Percentiles rank a stretch among this genome's conserved stretches.
Conservation (phyloP, 2,888 invertebrate genomes). For the Amaurobius ferox region DNA sequence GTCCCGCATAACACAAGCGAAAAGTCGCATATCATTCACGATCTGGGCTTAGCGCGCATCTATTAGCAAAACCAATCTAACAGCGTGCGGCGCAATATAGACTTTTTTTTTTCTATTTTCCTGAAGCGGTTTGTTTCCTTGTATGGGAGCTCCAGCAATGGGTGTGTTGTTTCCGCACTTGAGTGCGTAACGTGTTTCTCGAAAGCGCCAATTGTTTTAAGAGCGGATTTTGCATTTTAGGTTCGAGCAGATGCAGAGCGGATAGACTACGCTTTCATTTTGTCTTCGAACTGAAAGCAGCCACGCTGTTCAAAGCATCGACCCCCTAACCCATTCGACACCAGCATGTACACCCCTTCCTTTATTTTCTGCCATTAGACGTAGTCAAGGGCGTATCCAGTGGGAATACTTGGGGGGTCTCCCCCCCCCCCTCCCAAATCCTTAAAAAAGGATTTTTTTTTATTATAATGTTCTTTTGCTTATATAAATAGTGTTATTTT, state of each 20-base stretch:
- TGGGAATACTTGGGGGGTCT: no score
- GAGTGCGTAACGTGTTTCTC: slow-evolving; percentile 41
- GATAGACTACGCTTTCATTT: slow-evolving; percentile 1
- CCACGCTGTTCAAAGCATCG: neutral
- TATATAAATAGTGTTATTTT: no score
- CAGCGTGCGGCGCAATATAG: slow-evolving; percentile 30
- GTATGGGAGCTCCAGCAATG: slow-evolving; percentile 26
- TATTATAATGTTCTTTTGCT: no score
- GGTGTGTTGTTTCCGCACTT: slow-evolving; percentile 63
- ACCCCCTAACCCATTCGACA: neutral
- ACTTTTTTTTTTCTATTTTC: slow-evolving; percentile 8
- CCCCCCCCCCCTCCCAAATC: no score
- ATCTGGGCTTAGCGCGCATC: slow-evolving; percentile 56
- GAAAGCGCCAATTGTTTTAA: slow-evolving; percentile 2
- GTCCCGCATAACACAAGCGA: slow-evolving; percentile 58
- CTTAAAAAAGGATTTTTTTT: no score
- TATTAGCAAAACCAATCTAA: slow-evolving; percentile 61
- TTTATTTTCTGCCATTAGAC: no score
- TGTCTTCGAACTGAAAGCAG: neutral
- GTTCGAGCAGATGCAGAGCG: slow-evolving; percentile 10
- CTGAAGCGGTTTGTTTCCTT: slow-evolving; percentile 13
- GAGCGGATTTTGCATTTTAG: slow-evolving; percentile 1
- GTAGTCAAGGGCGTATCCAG: no score
- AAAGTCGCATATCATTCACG: slow-evolving; percentile 37
- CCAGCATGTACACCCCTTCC: no score